Evolutionary conservation across 2,888 invertebrate genomes (phyloP).

Genomic region (Aradus depressus): DNA sequence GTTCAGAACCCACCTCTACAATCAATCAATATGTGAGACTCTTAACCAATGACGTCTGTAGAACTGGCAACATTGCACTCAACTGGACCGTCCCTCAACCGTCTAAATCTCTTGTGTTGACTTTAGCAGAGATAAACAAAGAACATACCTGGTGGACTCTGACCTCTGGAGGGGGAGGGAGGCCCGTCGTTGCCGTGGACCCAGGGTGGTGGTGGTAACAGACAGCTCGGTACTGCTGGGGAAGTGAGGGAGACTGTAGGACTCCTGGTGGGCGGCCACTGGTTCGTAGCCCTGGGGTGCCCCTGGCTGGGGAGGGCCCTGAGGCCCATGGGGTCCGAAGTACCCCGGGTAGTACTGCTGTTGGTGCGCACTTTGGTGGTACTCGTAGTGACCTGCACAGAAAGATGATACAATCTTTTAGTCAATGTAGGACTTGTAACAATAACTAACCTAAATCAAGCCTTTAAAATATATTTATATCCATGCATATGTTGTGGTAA

Average conservation of each 20-base stretch:
- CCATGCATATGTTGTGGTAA: too few relatives aligned
- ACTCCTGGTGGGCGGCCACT: constrained; percentile 47
- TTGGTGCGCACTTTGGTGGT: constrained; percentile 28
- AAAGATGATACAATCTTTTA: too few relatives aligned
- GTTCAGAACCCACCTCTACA: too few relatives aligned
- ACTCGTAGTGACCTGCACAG: constrained; percentile 12
- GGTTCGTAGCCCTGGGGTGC: constrained; percentile 45
- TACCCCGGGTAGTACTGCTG: constrained; percentile 31
- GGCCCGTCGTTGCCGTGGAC: constrained; percentile 56
- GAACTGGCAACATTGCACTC: too few relatives aligned
- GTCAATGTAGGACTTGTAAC: too few relatives aligned
- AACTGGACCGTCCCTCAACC: too few relatives aligned
- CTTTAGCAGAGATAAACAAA: neutral
- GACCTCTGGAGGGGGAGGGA: constrained; percentile 69
- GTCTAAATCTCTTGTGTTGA: too few relatives aligned
- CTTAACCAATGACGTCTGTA: too few relatives aligned
- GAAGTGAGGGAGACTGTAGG: constrained; percentile 59
- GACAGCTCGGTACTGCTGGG: constrained; percentile 54
- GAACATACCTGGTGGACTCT: constrained; percentile 55
- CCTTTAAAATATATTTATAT: too few relatives aligned
- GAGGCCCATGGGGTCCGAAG: constrained; percentile 37
- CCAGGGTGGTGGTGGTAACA: constrained; percentile 47
- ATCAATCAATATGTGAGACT: too few relatives aligned
- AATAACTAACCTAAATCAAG: too few relatives aligned
- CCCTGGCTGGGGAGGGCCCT: constrained; percentile 31